phyloP scores from a whole-genome alignment of 1,140 invertebrate genomes.

The Chironomus striatipennis region DNA sequence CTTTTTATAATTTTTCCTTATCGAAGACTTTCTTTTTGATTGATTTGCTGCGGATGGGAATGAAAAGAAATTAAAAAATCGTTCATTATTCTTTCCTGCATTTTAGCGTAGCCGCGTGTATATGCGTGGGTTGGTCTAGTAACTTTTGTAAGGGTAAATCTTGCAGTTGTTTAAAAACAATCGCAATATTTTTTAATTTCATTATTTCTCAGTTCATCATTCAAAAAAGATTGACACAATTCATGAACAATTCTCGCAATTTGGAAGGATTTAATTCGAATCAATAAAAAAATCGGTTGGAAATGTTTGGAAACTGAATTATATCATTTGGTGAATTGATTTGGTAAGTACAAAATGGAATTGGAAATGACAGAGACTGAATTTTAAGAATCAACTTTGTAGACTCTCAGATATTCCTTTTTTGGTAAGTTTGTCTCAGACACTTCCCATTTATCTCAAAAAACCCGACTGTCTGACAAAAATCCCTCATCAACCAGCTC shows the following conservation, averaged over 20 bases:
- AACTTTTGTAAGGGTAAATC: too few species aligned
- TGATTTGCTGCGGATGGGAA: neutral
- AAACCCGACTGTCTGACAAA: neutral
- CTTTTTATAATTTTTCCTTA: neutral
- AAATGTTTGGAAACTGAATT: neutral
- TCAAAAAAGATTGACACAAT: neutral
- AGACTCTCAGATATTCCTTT: too few species aligned
- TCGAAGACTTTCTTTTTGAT: constrained; percentile 14
- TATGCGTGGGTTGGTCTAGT: neutral
- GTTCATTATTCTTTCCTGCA: neutral
- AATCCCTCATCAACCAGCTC: neutral
- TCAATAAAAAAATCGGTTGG: neutral
- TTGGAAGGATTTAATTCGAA: neutral
- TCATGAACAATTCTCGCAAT: neutral
- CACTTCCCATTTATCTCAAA: neutral
- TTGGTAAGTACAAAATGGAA: too few species aligned
- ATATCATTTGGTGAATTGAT: too few species aligned
- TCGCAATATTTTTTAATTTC: too few species aligned
- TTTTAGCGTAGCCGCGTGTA: neutral
- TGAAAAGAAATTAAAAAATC: constrained; percentile 20
- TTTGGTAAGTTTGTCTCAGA: too few species aligned
- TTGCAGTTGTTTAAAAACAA: too few species aligned
- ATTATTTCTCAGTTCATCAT: neutral
- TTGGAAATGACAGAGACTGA: too few species aligned
- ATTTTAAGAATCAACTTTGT: too few species aligned